Conservation (phyloP, 2,113 vertebrate genomes). For the Parotia lawesii region DNA sequence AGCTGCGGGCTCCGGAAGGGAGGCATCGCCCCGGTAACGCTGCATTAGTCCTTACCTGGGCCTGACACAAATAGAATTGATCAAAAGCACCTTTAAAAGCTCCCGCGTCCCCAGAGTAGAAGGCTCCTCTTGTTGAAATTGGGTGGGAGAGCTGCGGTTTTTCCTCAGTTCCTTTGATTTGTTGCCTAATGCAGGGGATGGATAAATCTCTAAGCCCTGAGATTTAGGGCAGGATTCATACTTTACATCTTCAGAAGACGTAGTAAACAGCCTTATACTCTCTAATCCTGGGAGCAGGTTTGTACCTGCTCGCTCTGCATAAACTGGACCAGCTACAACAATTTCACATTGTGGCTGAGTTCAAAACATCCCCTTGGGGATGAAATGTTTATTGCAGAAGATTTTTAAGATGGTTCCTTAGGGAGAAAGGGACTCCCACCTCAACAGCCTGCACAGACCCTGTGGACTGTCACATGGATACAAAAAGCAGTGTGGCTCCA, state of each 20-base stretch:
- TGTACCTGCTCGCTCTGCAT: constrained; percentile 64
- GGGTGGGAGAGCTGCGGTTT: constrained; percentile 71
- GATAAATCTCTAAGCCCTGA: constrained; percentile 74
- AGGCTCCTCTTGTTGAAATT: constrained; percentile 49
- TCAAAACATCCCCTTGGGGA: constrained; percentile 56
- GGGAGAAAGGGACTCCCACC: background rate
- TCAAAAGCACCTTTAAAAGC: constrained; percentile 53
- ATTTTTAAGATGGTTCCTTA: constrained; percentile 27
- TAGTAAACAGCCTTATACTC: constrained; percentile 64
- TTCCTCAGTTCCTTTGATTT: constrained; percentile 71
- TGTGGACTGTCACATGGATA: background rate
- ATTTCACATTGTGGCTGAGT: constrained; percentile 51
- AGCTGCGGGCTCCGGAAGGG: background rate
- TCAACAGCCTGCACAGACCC: background rate
- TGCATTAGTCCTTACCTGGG: background rate
- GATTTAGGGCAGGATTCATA: constrained; percentile 70
- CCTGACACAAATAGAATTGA: constrained; percentile 42
- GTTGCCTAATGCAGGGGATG: constrained; percentile 71
- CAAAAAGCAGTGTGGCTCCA: background rate
- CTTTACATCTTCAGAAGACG: constrained; percentile 71
- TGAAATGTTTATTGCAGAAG: constrained; percentile 58
- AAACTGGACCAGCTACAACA: constrained; percentile 59
- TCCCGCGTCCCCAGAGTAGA: background rate
- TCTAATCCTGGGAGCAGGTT: constrained; percentile 73
- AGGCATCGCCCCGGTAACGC: background rate